phyloP scores from a whole-genome alignment of 2,888 invertebrate species.

The Acleris sparsana region DNA sequence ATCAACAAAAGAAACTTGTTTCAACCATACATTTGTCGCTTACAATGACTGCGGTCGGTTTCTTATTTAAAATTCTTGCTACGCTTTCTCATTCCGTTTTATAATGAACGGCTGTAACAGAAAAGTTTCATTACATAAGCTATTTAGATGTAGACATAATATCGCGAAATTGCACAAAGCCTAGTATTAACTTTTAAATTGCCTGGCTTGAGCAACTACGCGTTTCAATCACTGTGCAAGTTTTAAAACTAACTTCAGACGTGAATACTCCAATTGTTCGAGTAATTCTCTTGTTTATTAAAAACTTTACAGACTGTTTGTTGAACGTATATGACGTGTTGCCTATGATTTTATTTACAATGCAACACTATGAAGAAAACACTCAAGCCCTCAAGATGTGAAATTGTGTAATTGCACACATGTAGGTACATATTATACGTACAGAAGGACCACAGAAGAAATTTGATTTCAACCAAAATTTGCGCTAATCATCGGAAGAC shows the following conservation, averaged over 20 bases:
- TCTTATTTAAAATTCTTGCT: conserved; percentile 67
- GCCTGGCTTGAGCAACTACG: conserved; percentile 21
- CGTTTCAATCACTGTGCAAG: conserved; percentile 11
- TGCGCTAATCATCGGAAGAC: too few species aligned
- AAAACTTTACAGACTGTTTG: conserved; percentile 2
- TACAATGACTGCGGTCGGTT: conserved; percentile 59
- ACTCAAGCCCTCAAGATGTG: too few species aligned
- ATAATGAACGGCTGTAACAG: conserved; percentile 50
- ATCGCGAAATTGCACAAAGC: conserved; percentile 30
- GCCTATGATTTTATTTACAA: too few species aligned
- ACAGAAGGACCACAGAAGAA: too few species aligned
- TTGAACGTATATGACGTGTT: too few species aligned
- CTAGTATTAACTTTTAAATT: conserved; percentile 30
- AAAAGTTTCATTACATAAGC: conserved; percentile 46
- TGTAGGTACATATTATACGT: too few species aligned
- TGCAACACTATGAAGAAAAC: too few species aligned
- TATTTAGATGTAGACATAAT: conserved; percentile 50
- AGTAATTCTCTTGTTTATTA: neutral
- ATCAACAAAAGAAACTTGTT: conserved; percentile 78
- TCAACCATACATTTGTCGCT: conserved; percentile 53
- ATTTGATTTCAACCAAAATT: too few species aligned
- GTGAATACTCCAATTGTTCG: neutral
- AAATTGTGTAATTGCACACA: too few species aligned
- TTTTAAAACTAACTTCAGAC: conserved; percentile 21
- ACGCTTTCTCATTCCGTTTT: conserved; percentile 73